Percentiles rank a stretch among this genome's conserved stretches.
phyloP scores from a whole-genome alignment of 2,888 invertebrate genomes.

The Tubulanus polymorphus region DNA sequence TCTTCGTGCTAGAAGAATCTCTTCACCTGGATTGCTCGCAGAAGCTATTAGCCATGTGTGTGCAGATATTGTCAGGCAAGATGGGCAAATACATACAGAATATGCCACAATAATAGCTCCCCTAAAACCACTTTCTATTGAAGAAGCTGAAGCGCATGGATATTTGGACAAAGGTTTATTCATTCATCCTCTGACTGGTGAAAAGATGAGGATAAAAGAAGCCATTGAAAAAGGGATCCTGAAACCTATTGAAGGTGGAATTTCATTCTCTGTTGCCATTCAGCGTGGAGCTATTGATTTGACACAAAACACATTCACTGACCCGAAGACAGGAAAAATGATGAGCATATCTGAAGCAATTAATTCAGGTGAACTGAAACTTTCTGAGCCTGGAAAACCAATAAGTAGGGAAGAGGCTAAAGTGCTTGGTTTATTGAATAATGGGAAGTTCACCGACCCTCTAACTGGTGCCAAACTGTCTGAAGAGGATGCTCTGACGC shows the following conservation, averaged over 20 bases:
- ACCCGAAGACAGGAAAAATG: constrained; percentile 72
- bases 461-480: constrained; percentile 39
- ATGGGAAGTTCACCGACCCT: constrained; percentile 41
- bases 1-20: too few relatives aligned
- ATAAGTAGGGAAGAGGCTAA: not conserved
- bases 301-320: constrained; percentile 61
- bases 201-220: constrained; percentile 73
- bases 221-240: constrained; percentile 81
- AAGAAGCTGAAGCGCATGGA: constrained; percentile 64
- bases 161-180: constrained; percentile 75
- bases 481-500: constrained; percentile 33
- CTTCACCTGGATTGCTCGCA: too few relatives aligned
- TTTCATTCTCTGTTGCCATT: not conserved
- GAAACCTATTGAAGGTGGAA: constrained; percentile 56
- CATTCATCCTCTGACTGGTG: constrained; percentile 73
- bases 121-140: constrained; percentile 49
- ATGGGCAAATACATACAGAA: too few relatives aligned
- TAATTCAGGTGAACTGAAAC: constrained; percentile 60
- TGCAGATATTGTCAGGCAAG: too few relatives aligned
- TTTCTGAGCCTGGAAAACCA: not conserved
- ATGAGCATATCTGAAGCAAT: constrained; percentile 61
- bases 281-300: not conserved
- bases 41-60: too few relatives aligned
- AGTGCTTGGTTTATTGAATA: constrained; percentile 55
- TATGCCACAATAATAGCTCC: too few relatives aligned